Percentiles rank a stretch among this genome's conserved stretches.
These are phyloP conservation scores for Agrenia bidenticulata DNA, from an alignment of 2,888 invertebrate genomes.

Conservation along the genomic window DNA sequence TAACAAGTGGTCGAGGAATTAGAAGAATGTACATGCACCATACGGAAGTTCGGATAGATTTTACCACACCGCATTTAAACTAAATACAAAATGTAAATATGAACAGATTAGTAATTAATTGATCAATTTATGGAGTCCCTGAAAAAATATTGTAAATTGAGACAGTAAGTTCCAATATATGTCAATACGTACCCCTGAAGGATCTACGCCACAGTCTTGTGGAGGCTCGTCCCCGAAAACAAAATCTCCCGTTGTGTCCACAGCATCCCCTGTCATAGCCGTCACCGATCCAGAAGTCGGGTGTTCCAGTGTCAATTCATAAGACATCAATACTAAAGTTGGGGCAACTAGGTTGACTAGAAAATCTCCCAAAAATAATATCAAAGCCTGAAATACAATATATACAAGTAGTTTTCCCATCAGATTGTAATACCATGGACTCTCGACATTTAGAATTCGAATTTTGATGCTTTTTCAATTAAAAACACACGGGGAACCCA, in stretches of 20 bases:
- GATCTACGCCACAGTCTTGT: conserved; percentile 4
- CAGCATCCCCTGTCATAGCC: not conserved
- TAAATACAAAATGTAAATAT: not conserved
- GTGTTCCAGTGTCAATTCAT: conserved; percentile 11
- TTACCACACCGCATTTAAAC: conserved; percentile 8
- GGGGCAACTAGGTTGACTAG: conserved; percentile 4
- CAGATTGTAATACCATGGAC: too few relatives aligned
- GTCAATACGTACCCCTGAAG: conserved; percentile 1
- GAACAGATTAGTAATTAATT: not conserved
- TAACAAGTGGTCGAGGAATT: conserved; percentile 6
- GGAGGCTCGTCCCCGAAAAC: not conserved
- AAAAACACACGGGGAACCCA: not conserved
- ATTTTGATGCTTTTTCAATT: not conserved
- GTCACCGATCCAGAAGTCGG: not conserved
- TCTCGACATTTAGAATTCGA: too few relatives aligned
- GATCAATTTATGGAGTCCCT: not conserved
- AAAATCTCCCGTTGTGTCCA: not conserved
- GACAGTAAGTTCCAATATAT: too few relatives aligned
- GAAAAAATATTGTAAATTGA: too few relatives aligned
- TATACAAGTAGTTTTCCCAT: too few relatives aligned
- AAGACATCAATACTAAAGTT: conserved; percentile 1
- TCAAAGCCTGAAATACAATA: not conserved
- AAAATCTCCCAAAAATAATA: not conserved
- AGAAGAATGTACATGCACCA: conserved; percentile 15
- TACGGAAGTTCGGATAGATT: conserved; percentile 12